Evolutionary conservation across 2,797 vertebrate species (phyloP), one percentile per base, ranked within the genome.

Genomic region (Botia almorhae): DNA sequence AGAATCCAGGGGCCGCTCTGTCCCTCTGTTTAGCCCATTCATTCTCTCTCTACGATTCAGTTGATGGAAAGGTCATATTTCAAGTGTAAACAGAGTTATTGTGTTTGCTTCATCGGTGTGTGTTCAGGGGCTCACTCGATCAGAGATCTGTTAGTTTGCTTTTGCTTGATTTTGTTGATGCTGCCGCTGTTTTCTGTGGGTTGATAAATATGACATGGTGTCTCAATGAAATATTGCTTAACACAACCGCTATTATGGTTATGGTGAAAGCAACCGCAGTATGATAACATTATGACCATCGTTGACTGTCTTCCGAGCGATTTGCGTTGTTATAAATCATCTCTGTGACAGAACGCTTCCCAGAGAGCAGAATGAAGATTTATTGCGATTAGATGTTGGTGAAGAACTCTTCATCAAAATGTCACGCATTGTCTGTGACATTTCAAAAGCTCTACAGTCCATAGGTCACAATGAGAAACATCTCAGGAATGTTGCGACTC

Each of bases 381-480:
- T 69, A 80, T 80, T 80, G 61, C 29, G 39, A 51, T 83, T 76
- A 68, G 61, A 58, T 63, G 73, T 77, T 78, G 50, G 14, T 16
- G 55, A 81, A 78, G 80, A 76, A 78, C 68, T 79, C 72, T 80
- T 86, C 82, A 82, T 83, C 83, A 85, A 74, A 58, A 64, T 56
- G 77, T 67, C 46, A 58, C 19, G 19, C 36, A 69, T 81, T 58
- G 51, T 80, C 60, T 39, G 60, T 43, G 71, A 81, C 79, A 69
- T 81, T 79, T 81, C 76, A 43, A 51, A 82, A 83, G 76, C 78
- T 67, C 51, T 61, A 71, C 55, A 77, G 83, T 76, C 74, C 78
- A 69, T 53, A 72, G 81, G 76, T 83, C 58, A 83, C 82, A 78
- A 82, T 82, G 82, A 74, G 64, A 87, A 85, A 55, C 77, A 87